Evolutionary conservation across 2,113 vertebrate species (phyloP), one percentile per base, ranked within the genome.

Genomic region (Acanthisitta chloris): DNA sequence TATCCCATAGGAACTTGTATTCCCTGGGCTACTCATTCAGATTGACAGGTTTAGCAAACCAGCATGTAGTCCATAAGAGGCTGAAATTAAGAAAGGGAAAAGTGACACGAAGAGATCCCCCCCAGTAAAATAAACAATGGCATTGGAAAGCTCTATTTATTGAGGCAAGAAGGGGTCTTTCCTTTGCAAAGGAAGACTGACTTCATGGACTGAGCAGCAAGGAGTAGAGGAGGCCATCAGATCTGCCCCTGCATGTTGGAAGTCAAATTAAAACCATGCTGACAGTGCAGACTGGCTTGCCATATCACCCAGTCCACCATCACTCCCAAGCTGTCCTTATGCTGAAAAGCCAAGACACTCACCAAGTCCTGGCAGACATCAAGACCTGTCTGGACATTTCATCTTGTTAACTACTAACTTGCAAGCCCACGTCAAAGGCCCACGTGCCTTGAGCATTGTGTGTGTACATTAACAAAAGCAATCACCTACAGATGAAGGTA

Each of bases 1-100:
- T 94, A 87, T 89, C 96, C 94, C 88, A 71, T 62, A 91, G 77
- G 72, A 94, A 86, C 71, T 61, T 85, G 62, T 86, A 87, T 88
- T 97, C 95, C 95, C 96, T 86, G 79, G 64, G 80, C 92, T 97
- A 93, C 93, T 96, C 81, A 88, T 65, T 81, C 55, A 78, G 94
- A 97, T 89, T 86, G 93, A 95, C 94, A 97, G 88, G 71, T 97
- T 97, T 94, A 93, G 87, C 80, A 95, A 97, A 96, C 72, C 71
- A 96, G 94, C 84, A 96, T 97, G 96, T 95, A 95, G 93, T 94
- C 91, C 91, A 54, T 89, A 90, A 57, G 82, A 97, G 95, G 78
- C 67, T 62, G 12, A 93, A 93, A 94, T 94, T 95, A 90, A 93
- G 93, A 89, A 94, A 96, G 83, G 43, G 83, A 95, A 85, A 94